Conservation (phyloP, 2,888 invertebrate species). For the Yponomeuta sedellus region DNA sequence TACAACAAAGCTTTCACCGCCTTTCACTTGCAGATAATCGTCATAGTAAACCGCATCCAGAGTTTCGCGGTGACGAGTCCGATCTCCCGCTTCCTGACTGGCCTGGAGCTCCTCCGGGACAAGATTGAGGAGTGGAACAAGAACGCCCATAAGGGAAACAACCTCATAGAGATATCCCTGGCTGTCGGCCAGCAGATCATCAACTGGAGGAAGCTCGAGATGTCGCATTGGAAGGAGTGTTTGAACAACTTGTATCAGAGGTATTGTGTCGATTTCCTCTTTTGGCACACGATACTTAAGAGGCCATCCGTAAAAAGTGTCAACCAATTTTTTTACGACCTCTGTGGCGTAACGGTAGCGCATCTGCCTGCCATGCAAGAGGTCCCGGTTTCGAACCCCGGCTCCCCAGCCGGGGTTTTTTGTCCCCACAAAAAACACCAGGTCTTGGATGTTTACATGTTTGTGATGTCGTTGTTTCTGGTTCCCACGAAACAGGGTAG, state of each 20-base stretch:
- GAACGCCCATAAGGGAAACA: constrained; percentile 91
- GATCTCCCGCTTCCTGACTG: constrained; percentile 90
- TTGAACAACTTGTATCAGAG: constrained; percentile 81
- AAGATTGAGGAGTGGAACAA: constrained; percentile 95
- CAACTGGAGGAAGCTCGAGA: constrained; percentile 92
- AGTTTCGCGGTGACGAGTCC: constrained; percentile 88
- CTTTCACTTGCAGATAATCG: constrained; percentile 73
- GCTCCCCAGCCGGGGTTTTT: too few relatives aligned
- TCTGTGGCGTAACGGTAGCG: too few relatives aligned
- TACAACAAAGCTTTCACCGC: too few relatives aligned
- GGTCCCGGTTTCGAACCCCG: too few relatives aligned
- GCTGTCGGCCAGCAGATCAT: constrained; percentile 89
- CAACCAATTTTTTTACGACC: too few relatives aligned
- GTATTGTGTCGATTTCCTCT: constrained; percentile 37
- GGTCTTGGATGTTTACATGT: too few relatives aligned
- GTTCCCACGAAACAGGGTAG: too few relatives aligned
- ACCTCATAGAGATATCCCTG: constrained; percentile 83
- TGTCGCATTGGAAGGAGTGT: constrained; percentile 91
- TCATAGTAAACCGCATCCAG: constrained; percentile 79
- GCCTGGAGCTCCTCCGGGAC: constrained; percentile 91
- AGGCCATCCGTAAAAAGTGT: too few relatives aligned
- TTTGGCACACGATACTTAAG: too few relatives aligned
- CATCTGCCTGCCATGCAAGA: too few relatives aligned
- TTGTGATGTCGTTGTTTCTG: too few relatives aligned
- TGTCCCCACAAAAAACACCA: too few relatives aligned